These are phyloP conservation scores for Xenus cinereus DNA, from an alignment of 2,113 vertebrate species.

Conservation along the genomic window DNA sequence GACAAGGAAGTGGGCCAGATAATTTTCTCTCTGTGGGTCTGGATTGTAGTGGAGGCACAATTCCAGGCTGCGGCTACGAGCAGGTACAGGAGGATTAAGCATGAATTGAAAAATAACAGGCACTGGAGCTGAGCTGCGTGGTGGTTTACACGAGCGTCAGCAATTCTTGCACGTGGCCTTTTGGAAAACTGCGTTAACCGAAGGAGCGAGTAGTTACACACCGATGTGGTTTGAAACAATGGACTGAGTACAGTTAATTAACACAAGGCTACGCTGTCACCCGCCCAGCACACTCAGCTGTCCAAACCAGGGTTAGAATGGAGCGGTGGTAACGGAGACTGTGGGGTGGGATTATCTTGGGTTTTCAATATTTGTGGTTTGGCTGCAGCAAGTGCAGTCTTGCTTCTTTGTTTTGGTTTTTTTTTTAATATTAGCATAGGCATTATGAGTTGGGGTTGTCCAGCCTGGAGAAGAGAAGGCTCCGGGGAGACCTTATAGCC, in stretches of 20 bases:
- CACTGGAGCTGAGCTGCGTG: background rate
- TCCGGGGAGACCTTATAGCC: too few species aligned
- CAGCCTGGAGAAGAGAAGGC: too few species aligned
- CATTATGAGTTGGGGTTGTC: too few species aligned
- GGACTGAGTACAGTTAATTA: background rate
- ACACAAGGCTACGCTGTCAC: background rate
- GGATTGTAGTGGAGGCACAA: background rate
- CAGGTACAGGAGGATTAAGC: background rate
- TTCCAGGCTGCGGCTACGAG: background rate
- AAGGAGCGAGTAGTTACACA: background rate
- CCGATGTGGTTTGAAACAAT: background rate
- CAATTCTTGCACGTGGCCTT: background rate
- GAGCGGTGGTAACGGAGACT: fast-evolving
- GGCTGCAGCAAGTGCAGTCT: background rate
- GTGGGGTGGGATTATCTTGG: background rate
- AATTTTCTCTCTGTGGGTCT: background rate
- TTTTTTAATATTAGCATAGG: background rate
- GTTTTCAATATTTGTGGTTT: background rate
- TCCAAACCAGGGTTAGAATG: background rate
- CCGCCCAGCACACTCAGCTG: background rate
- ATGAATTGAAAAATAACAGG: background rate
- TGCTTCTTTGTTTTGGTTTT: background rate
- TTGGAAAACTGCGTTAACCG: background rate
- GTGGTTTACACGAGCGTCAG: background rate
- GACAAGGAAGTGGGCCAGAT: background rate